Base-by-base conservation (phyloP, 1,140 invertebrate genomes). In the Odontomachus brunneus region DNA sequence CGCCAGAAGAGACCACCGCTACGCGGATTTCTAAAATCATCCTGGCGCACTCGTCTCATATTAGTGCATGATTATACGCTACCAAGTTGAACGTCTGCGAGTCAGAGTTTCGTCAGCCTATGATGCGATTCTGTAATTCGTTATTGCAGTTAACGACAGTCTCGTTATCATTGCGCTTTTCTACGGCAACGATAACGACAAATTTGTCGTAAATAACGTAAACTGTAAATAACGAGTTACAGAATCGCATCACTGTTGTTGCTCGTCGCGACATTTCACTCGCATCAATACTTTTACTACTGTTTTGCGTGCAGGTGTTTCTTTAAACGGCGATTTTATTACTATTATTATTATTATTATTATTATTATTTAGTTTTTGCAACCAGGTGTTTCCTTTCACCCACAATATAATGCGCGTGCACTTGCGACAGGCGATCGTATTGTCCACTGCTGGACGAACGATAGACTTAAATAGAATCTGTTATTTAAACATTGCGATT, bases 351-450 rank as follows among this genome's bases (percentile, higher is more conserved):
- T 66, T 53, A 75, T 44, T 66, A 66, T 73, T 73, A 72, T 84
- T 87, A 78, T 78, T 87, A 83, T 89, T 86, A 66, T 86, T 88
- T 88, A 88, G 57, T 83, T 83, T 24, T 85, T 73, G 38, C 66
- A 44, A 49, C 44, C 69, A 74, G 76, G 51, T 80, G 14, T 85
- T 87, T 84, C 83, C 85, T 89, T 90, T 84, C 86, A 88, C 83
- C 83, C 78, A 87, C 84, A 90, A 90, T 89, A 88, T 87, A 84
- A 81, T 11, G 53, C 53, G 82, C 75, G 38, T 76, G 73, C 22
- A 48, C 14, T 55, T 66, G 44, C 19, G 55, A 48, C 60, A 67
- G 53, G 26, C n/a, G 57, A 84, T 48, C 72, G 26, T 83, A 66
- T 63, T 82, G 72, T 82, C 62, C 63, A 26, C 19, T 66, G 12